A percentile compares a stretch with the other conserved stretches of the same genome.
phyloP scores from a whole-genome alignment of 2,888 invertebrate genomes.

The Aricia artaxerxes region DNA sequence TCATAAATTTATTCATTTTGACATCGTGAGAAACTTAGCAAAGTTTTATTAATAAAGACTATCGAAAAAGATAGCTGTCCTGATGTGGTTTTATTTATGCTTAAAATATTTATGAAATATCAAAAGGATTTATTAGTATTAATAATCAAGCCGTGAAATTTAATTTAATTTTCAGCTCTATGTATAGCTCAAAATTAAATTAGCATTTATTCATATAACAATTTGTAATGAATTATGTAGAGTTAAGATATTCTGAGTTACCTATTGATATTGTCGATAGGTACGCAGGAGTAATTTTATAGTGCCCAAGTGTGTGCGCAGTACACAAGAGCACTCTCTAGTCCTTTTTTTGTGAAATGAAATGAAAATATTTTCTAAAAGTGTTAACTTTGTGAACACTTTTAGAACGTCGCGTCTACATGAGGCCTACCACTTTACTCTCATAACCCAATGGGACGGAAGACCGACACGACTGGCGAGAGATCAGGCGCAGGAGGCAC shows the following conservation, averaged over 20 bases:
- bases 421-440: too few relatives aligned
- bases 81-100: not conserved
- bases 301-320: too few relatives aligned
- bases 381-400: too few relatives aligned
- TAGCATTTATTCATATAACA: not conserved
- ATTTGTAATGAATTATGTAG: not conserved
- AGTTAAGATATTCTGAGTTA: not conserved
- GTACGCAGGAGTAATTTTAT: too few relatives aligned
- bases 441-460: too few relatives aligned
- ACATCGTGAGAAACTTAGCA: constrained; percentile 23
- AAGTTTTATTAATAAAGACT: not conserved
- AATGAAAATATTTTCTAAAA: too few relatives aligned
- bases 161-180: not conserved
- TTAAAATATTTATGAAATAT: not conserved
- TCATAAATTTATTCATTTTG: constrained; percentile 28
- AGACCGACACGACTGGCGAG: too few relatives aligned
- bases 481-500: too few relatives aligned
- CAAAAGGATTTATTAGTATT: not conserved
- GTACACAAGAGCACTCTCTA: too few relatives aligned
- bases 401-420: too few relatives aligned
- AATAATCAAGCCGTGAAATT: not conserved
- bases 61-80: not conserved
- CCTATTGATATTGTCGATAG: too few relatives aligned
- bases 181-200: not conserved
- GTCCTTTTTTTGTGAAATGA: too few relatives aligned